These are phyloP conservation scores for Aphis craccivora DNA, from an alignment of 1,140 invertebrate species.

Conservation along the genomic window DNA sequence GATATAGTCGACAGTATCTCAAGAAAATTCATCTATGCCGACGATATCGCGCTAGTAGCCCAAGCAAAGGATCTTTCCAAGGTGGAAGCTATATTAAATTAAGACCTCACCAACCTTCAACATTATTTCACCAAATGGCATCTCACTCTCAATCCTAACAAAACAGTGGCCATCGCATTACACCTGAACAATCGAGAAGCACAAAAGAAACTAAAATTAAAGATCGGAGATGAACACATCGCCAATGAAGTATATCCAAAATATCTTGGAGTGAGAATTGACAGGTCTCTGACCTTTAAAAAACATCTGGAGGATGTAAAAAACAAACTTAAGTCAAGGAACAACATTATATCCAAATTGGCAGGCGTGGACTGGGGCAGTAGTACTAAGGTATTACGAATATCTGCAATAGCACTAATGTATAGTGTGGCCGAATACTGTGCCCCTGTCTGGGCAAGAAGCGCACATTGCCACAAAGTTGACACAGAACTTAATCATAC, in stretches of 20 bases:
- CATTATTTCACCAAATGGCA: too few species aligned
- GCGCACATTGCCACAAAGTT: too few species aligned
- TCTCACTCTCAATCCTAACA: too few species aligned
- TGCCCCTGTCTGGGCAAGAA: too few species aligned
- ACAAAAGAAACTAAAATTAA: too few species aligned
- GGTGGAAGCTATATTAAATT: constrained; percentile 8
- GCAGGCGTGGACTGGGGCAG: constrained; percentile 34
- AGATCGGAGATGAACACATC: neutral
- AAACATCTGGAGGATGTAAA: neutral
- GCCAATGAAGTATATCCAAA: neutral
- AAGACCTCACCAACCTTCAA: neutral
- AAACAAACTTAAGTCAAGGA: constrained; percentile 22
- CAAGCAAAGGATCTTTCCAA: neutral
- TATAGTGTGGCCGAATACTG: neutral
- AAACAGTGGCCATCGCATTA: too few species aligned
- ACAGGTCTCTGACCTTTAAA: constrained; percentile 33
- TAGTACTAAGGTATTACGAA: constrained; percentile 19
- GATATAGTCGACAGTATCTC: neutral
- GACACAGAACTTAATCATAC: too few species aligned
- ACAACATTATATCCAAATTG: constrained; percentile 41
- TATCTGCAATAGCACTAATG: constrained; percentile 33
- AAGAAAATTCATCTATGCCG: constrained; percentile 17
- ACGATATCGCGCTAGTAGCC: constrained; percentile 30
- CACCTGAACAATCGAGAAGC: too few species aligned
- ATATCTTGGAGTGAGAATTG: constrained; percentile 32